Conservation (phyloP, 2,797 vertebrate species). For the Anomalospiza imberbis region DNA sequence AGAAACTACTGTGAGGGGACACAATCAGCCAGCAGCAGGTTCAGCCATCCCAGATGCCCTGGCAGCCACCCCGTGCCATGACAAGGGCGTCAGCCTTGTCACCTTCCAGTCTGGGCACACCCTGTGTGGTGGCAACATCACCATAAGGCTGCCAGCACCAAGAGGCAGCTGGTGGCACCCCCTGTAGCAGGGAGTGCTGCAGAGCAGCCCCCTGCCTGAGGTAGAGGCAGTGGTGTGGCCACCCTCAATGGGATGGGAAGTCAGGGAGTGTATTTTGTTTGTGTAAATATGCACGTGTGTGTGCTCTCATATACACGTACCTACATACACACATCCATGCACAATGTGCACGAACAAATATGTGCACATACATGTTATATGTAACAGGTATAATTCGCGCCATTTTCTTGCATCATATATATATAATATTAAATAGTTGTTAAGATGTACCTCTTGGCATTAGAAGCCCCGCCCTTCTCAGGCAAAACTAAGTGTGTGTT, state of each 20-base stretch:
- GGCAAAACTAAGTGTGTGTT: too few relatives aligned
- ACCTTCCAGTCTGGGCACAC: neutral
- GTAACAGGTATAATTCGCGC: too few relatives aligned
- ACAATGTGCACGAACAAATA: too few relatives aligned
- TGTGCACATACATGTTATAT: rapidly evolving
- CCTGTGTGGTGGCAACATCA: rapidly evolving
- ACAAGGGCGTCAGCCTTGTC: rapidly evolving
- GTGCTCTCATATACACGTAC: rapidly evolving
- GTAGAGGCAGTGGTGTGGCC: rapidly evolving
- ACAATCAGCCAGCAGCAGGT: neutral
- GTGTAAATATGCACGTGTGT: neutral
- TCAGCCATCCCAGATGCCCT: neutral
- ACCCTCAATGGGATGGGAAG: too few relatives aligned
- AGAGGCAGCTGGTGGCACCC: neutral
- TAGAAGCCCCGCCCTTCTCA: too few relatives aligned
- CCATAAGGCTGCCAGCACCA: neutral
- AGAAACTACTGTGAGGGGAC: neutral
- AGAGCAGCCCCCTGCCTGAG: neutral
- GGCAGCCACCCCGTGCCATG: neutral
- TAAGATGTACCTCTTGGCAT: too few relatives aligned
- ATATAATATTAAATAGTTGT: too few relatives aligned
- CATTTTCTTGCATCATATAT: too few relatives aligned
- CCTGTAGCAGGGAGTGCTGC: rapidly evolving
- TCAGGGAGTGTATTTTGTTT: neutral
- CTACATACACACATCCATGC: neutral